These are phyloP conservation scores for Rhagoletis pomonella DNA, from an alignment of 1,140 invertebrate genomes.

Conservation along the genomic window DNA sequence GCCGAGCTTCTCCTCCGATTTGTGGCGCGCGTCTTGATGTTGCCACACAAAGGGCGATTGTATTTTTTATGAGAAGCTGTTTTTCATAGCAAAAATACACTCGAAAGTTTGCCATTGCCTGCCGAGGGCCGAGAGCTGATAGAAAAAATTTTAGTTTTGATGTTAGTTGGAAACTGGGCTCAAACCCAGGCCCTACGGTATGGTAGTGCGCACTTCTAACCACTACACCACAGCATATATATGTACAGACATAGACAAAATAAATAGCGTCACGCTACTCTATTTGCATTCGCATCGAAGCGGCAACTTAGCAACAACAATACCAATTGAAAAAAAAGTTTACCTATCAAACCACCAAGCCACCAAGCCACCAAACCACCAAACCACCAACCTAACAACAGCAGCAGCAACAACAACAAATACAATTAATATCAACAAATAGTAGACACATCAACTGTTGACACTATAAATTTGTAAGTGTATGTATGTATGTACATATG, in stretches of 20 bases:
- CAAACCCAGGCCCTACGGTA: too few relatives aligned
- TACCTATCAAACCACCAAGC: background rate
- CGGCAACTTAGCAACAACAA: background rate
- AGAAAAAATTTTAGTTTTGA: too few relatives aligned
- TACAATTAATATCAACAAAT: slow-evolving; percentile 46
- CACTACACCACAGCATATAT: too few relatives aligned
- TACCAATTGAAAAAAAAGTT: background rate
- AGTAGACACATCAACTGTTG: slow-evolving; percentile 43
- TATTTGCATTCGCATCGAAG: slow-evolving; percentile 57
- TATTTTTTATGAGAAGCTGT: too few relatives aligned
- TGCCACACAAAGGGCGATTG: too few relatives aligned
- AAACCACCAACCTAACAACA: background rate
- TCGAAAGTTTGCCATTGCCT: too few relatives aligned
- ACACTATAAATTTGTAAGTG: background rate
- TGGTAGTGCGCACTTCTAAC: too few relatives aligned
- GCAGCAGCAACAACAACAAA: slow-evolving; percentile 19
- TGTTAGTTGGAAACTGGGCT: too few relatives aligned
- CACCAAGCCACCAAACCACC: slow-evolving; percentile 10
- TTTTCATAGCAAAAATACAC: too few relatives aligned
- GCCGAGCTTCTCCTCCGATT: too few relatives aligned
- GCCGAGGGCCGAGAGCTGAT: too few relatives aligned
- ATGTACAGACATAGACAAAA: slow-evolving; percentile 67
- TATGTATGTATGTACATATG: background rate
- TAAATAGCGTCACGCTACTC: slow-evolving; percentile 62
- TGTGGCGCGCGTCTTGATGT: too few relatives aligned